Conservation (phyloP, 2,113 vertebrate species). For the Pogona vitticeps region DNA sequence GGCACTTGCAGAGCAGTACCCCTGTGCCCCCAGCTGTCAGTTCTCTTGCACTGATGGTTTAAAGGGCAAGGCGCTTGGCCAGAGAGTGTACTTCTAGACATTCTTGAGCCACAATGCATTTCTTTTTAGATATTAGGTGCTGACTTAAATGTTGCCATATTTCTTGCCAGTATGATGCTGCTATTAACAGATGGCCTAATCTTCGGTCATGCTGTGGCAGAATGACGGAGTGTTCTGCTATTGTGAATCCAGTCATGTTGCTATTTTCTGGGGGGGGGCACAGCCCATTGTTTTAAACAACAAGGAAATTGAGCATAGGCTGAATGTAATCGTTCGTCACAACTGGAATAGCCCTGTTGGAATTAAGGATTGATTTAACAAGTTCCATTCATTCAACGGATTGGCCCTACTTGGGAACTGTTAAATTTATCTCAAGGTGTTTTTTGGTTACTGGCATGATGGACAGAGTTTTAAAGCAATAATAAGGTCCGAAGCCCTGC, state of each 20-base stretch:
- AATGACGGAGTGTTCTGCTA: constrained; percentile 12
- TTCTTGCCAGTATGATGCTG: not conserved
- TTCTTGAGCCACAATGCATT: not conserved
- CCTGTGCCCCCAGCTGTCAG: not conserved
- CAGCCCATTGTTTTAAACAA: constrained; percentile 10
- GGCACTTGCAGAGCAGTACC: not conserved
- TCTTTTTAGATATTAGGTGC: not conserved
- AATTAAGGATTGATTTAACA: too few relatives aligned
- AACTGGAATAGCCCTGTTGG: too few relatives aligned
- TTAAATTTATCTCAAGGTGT: not conserved
- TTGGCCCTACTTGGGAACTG: not conserved
- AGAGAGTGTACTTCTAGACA: not conserved
- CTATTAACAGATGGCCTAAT: constrained; percentile 28
- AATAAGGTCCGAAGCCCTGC: not conserved
- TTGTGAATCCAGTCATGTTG: constrained; percentile 13
- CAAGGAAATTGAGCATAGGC: not conserved
- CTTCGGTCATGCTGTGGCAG: constrained; percentile 24
- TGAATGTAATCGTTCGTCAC: too few relatives aligned
- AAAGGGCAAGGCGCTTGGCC: not conserved
- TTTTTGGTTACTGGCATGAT: not conserved
- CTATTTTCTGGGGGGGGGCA: constrained; percentile 20
- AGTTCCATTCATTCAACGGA: too few relatives aligned
- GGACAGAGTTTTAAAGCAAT: not conserved
- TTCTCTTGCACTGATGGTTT: not conserved
- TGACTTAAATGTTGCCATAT: constrained; percentile 6